phyloP scores from a whole-genome alignment of 2,113 vertebrate genomes.

The Cheilinus undulatus region DNA sequence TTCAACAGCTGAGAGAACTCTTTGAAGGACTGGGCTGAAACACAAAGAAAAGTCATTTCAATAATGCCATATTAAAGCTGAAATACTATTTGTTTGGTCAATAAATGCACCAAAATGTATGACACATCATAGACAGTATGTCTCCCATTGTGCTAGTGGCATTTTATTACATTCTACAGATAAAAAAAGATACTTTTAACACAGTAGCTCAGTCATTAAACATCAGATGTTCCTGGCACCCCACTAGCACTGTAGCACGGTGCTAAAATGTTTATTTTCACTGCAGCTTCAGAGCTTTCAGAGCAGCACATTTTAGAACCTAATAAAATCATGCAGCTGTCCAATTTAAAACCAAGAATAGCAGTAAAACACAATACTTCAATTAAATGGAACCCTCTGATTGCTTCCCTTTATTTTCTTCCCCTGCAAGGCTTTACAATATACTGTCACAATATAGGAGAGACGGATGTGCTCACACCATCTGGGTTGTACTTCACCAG shows the following conservation, averaged over 20 bases:
- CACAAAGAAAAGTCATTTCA: constrained; percentile 39
- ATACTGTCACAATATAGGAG: constrained; percentile 30
- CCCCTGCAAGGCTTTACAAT: constrained; percentile 51
- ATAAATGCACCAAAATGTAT: constrained; percentile 11
- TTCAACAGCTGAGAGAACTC: constrained; percentile 95
- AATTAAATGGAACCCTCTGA: constrained; percentile 64
- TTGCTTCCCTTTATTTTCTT: constrained; percentile 59
- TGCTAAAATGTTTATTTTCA: constrained; percentile 71
- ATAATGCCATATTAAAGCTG: constrained; percentile 21
- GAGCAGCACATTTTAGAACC: constrained; percentile 62
- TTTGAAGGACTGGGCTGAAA: constrained; percentile 94
- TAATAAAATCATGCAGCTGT: constrained; percentile 76
- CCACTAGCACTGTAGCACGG: constrained; percentile 34
- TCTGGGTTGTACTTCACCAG: constrained; percentile 48
- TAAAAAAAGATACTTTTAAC: constrained; percentile 17
- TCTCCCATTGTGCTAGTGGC: constrained; percentile 1
- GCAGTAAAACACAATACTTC: constrained; percentile 68
- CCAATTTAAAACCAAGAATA: constrained; percentile 64
- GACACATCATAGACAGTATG: constrained; percentile 13
- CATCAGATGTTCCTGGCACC: constrained; percentile 63
- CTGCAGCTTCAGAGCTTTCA: constrained; percentile 59
- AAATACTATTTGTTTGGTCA: constrained; percentile 28
- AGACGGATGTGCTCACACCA: constrained; percentile 53
- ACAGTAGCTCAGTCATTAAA: constrained; percentile 50
- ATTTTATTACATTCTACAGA: constrained; percentile 17